Percentiles rank a stretch among this genome's conserved stretches.
These are phyloP conservation scores for Xiphophorus hellerii DNA, from an alignment of 2,113 vertebrate genomes.

Conservation along the genomic window DNA sequence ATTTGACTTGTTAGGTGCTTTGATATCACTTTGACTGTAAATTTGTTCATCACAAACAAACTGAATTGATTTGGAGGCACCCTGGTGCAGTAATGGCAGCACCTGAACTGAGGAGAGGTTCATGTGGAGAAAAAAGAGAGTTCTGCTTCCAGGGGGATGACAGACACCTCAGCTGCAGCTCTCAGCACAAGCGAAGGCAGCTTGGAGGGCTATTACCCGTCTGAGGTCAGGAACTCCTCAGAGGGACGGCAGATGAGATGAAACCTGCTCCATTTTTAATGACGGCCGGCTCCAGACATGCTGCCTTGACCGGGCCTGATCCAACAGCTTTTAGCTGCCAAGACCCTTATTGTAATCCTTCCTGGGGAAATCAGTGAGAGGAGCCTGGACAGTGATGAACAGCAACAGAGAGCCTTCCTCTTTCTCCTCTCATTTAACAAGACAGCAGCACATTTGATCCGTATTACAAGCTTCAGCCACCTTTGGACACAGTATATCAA, in stretches of 20 bases:
- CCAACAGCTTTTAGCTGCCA: conserved; percentile 5
- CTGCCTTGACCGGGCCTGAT: conserved; percentile 18
- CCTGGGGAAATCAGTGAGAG: conserved; percentile 9
- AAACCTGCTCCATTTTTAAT: conserved; percentile 68
- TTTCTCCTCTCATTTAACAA: conserved; percentile 9
- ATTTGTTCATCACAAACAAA: not conserved
- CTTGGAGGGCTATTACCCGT: conserved; percentile 30
- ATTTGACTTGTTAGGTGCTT: not conserved
- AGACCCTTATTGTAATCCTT: conserved; percentile 30
- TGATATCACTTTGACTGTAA: not conserved
- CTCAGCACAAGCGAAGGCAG: conserved; percentile 28
- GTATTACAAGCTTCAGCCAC: not conserved
- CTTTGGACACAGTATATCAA: conserved; percentile 1
- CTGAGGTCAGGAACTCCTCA: conserved; percentile 50
- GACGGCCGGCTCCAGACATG: conserved; percentile 20
- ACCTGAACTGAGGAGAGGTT: conserved; percentile 22
- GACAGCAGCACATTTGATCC: conserved; percentile 25
- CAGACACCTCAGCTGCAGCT: not conserved
- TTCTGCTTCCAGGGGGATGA: conserved; percentile 59
- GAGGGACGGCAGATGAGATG: conserved; percentile 19
- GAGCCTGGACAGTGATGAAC: conserved; percentile 11
- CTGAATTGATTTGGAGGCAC: not conserved
- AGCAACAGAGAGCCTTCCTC: conserved; percentile 1
- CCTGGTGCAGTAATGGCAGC: not conserved
- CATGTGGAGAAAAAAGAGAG: conserved; percentile 34